These are phyloP conservation scores for Centrocercus urophasianus DNA, from an alignment of 2,113 vertebrate genomes.

Conservation along the genomic window DNA sequence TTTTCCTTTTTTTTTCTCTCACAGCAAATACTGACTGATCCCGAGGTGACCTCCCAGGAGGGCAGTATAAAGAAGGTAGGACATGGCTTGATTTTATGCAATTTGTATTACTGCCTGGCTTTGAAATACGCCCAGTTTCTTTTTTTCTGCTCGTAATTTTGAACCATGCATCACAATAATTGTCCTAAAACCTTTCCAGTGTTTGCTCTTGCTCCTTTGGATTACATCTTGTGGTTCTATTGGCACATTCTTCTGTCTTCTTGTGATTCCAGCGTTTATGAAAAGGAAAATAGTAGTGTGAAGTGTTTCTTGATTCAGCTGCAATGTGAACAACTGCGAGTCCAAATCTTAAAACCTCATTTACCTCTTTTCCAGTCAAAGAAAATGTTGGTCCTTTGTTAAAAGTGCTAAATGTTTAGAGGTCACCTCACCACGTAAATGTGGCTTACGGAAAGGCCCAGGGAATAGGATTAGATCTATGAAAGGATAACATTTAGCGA, in stretches of 20 bases:
- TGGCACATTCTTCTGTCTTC: not conserved
- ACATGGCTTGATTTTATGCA: not conserved
- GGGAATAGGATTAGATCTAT: not conserved
- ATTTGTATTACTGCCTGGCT: not conserved
- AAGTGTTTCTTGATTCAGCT: slow-evolving; percentile 32
- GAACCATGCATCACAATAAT: not conserved
- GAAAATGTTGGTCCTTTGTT: slow-evolving; percentile 53
- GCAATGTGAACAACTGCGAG: not conserved
- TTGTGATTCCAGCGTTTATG: not conserved
- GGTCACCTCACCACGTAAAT: not conserved
- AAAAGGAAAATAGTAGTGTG: slow-evolving; percentile 5
- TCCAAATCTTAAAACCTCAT: not conserved
- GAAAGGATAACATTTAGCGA: not conserved
- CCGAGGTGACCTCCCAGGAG: slow-evolving; percentile 86
- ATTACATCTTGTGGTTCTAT: not conserved
- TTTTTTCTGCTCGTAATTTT: not conserved
- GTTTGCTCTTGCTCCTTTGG: slow-evolving; percentile 2
- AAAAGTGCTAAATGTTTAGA: slow-evolving; percentile 40
- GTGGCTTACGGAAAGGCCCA: not conserved
- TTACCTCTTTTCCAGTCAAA: slow-evolving; percentile 50
- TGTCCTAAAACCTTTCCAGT: rapidly evolving
- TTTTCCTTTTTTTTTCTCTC: not conserved
- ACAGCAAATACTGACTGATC: slow-evolving; percentile 89
- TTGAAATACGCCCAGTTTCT: rapidly evolving
- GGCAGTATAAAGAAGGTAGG: slow-evolving; percentile 94